Evolutionary conservation across 2,888 invertebrate species (phyloP), one percentile per base, ranked within the genome.

Genomic region (Ypsolopha sequella): DNA sequence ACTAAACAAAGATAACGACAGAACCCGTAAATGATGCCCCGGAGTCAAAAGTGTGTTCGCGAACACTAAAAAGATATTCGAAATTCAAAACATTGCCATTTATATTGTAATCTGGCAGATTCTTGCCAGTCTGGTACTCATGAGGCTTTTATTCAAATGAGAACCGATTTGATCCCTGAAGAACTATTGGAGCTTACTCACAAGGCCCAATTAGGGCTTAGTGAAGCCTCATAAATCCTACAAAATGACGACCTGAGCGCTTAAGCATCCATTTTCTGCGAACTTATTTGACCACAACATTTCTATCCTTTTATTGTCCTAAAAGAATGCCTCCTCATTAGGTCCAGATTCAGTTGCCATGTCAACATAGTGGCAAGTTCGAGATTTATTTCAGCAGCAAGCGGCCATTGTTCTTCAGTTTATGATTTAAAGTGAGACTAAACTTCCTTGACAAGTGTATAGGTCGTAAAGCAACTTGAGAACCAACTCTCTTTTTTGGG

Each of bases 141-240:
- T 33, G 50, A 54, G 51, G 52, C 58, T 67, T 64, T 68, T 68
- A 68, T 72, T 66, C 58, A 67, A 65, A 68, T 64, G 58, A 64
- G 62, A 51, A 56, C 57, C 36, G 33, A 11, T 48, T 39, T 35
- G 36, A 36, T 14, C 11, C 63, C 65, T 62, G 61, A 59, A 61
- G 61, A 59, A 61, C 63, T 62, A 60, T n/a, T 59, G 57, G 54
- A 53, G 53, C 50, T 38, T 52, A 55, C 51, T 52, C 58, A 54
- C 55, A 55, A 58, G 54, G 60, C 59, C 66, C 68, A 69, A 71
- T 71, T 69, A 68, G 67, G 50, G 39, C 48, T 48, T 41, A 65
- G 60, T 65, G 64, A 61, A 61, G 51, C 60, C 55, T 64, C 66
- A 69, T 74, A 76, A 73, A 70, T 71, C 69, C 64, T 62, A 55